phyloP scores from a whole-genome alignment of 2,797 vertebrate species.

The Mormyrops attenuatus region DNA sequence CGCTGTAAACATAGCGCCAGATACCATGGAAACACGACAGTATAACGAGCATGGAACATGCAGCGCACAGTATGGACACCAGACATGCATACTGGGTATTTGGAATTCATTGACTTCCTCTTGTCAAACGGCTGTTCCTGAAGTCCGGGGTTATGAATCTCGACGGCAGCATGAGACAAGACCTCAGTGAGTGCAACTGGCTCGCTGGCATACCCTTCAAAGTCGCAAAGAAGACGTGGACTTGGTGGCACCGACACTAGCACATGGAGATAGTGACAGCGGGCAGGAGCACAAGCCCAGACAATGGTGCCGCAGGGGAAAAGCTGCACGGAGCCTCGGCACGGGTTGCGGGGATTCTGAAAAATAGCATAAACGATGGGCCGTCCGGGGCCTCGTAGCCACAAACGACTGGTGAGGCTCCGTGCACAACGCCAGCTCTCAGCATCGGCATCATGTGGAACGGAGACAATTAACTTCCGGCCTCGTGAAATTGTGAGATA shows the following conservation, averaged over 20 bases:
- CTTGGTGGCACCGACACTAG: background rate
- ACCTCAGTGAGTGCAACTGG: background rate
- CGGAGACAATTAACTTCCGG: conserved; percentile 4
- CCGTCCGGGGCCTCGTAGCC: background rate
- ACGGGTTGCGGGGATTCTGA: background rate
- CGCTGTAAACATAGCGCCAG: background rate
- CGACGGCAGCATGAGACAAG: background rate
- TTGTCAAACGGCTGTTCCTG: background rate
- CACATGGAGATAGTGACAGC: background rate
- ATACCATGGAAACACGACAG: background rate
- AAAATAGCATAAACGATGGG: background rate
- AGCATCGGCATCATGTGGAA: background rate
- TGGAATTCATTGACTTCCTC: background rate
- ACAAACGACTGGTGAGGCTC: background rate
- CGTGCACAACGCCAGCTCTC: background rate
- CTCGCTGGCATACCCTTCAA: background rate
- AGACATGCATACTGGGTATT: background rate
- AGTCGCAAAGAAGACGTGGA: background rate
- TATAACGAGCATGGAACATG: background rate
- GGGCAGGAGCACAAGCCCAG: background rate
- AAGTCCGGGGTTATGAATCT: background rate
- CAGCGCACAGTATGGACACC: background rate
- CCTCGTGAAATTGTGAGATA: background rate
- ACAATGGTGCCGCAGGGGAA: background rate
- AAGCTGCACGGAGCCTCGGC: background rate